Base-by-base conservation (phyloP, 2,888 invertebrate genomes). In the Balanococcus diminutus region DNA sequence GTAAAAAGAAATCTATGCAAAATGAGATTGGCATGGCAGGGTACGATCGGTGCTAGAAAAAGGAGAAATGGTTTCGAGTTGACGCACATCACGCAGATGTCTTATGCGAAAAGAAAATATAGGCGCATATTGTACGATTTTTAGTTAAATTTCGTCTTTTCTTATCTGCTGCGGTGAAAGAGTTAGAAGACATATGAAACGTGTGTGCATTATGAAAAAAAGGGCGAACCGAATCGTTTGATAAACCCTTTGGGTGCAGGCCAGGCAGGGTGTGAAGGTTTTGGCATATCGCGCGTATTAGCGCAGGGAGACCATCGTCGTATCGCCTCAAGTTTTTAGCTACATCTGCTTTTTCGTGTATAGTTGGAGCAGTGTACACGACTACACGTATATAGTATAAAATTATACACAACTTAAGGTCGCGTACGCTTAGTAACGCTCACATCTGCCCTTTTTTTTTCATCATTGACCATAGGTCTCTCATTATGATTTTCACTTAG, bases 401-500 rank as follows among this genome's bases (percentile, higher is more conserved):
- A 56, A 56, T 56, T 56, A 56, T 56, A 56, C 56, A 56, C 56
- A 56, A 56, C 56, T 56, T 56, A 19, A 56, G 56, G 56, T 56
- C 56, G 56, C 42, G 42, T n/a, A n/a, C 56, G 22, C 22, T 56
- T 22, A n/a, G n/a, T n/a, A 56, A 56, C 56, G 56, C 56, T 56
- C 22, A 22, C 56, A 56, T 56, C 56, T 56, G 56, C 56, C 36
- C 56, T 22, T 19, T 22, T 22, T 56, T 56, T 56, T 56, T 56
- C 67, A 67, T 79, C 75, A 79, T 79, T 79, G 75, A 79, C 75
- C 75, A 79, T 79, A 79, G 75, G 75, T 79, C 75, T 79, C 75
- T 79, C 75, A 36, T 79, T 79, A 32, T 79, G 36, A 36, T 79
- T 72, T 36, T 79, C 75, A 36, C 32, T 32, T 79, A 79, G 32